Evolutionary conservation across 1,140 invertebrate species (phyloP).

Genomic region (Littorina saxatilis): DNA sequence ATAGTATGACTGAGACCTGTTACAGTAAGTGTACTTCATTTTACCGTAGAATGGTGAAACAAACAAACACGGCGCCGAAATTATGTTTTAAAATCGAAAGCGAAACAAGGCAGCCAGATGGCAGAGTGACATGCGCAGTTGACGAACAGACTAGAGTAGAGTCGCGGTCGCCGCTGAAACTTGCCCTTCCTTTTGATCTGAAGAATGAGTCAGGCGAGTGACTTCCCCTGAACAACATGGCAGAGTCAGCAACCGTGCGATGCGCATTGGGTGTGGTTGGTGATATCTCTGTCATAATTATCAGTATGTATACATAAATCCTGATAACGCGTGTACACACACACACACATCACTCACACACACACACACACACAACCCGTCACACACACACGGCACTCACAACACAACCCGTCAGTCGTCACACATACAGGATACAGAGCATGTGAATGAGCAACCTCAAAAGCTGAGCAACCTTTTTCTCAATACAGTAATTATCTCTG

Average conservation of each 20-base stretch:
- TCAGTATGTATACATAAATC: background rate
- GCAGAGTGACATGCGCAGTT: too few relatives aligned
- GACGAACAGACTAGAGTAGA: too few relatives aligned
- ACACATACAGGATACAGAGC: background rate
- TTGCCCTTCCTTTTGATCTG: background rate
- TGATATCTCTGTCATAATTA: constrained; percentile 7
- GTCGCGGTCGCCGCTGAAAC: background rate
- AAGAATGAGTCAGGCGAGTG: background rate
- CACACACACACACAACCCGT: background rate
- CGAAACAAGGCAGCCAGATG: too few relatives aligned
- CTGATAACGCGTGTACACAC: background rate
- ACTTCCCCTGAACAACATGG: background rate
- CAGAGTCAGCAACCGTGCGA: background rate
- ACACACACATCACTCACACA: background rate
- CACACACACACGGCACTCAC: background rate
- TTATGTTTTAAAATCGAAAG: too few relatives aligned
- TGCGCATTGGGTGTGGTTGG: constrained; percentile 1
- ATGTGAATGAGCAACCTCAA: too few relatives aligned
- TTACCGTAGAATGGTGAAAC: too few relatives aligned
- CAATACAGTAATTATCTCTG: too few relatives aligned
- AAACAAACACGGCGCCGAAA: too few relatives aligned
- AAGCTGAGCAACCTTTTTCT: too few relatives aligned
- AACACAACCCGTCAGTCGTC: too few relatives aligned
- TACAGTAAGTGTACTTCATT: too few relatives aligned
- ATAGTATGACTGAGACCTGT: too few relatives aligned